Conservation (phyloP, 2,113 vertebrate genomes). For the Gopherus evgoodei region DNA sequence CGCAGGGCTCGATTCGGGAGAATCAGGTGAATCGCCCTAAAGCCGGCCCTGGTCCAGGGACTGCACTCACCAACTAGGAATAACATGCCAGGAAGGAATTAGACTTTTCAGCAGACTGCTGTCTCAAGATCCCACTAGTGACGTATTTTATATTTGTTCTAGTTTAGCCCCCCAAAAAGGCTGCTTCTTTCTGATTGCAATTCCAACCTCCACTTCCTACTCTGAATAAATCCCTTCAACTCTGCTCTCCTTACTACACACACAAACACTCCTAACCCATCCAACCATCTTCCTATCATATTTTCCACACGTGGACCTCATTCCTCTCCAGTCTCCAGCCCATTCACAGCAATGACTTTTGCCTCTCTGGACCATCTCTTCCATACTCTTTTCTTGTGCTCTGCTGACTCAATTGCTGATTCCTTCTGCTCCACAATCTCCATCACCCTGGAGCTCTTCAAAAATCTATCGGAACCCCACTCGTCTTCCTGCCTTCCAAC, state of each 20-base stretch:
- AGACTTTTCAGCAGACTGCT: background rate
- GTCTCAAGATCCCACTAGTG: background rate
- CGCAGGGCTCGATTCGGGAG: no score
- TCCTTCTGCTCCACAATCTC: background rate
- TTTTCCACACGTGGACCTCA: background rate
- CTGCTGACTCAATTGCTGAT: background rate
- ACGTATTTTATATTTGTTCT: background rate
- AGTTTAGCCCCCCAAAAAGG: background rate
- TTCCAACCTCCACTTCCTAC: no score
- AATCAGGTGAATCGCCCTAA: no score
- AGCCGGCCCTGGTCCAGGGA: background rate
- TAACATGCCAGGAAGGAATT: background rate
- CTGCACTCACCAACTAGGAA: background rate
- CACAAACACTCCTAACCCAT: no score
- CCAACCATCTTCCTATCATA: no score
- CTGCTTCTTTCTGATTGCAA: background rate
- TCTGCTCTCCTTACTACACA: no score
- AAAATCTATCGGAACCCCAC: background rate
- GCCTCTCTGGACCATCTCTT: background rate
- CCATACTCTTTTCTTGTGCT: background rate
- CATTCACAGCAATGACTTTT: background rate
- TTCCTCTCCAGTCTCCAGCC: background rate
- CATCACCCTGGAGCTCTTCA: background rate
- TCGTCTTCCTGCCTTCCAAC: background rate
- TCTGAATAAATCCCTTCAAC: no score